These are phyloP conservation scores for Aphelinus certus DNA, from an alignment of 1,140 invertebrate species.

Conservation along the genomic window DNA sequence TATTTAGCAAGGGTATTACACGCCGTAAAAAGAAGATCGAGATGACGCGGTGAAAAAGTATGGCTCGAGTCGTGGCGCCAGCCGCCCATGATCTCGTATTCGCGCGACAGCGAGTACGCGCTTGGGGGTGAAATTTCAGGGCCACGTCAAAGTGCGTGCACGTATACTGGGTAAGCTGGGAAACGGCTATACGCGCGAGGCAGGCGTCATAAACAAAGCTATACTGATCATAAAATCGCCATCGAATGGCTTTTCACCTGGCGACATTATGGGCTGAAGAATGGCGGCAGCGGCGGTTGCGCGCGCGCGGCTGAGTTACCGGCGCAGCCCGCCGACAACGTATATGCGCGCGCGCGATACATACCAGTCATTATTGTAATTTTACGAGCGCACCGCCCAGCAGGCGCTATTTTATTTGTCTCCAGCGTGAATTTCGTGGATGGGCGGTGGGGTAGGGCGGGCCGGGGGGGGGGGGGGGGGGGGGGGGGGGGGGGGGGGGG, in stretches of 20 bases:
- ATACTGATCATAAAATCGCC: conserved; percentile 20
- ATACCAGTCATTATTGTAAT: conserved; percentile 25
- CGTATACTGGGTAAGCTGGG: conserved; percentile 5
- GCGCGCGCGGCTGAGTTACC: too few species aligned
- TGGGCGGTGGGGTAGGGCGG: too few species aligned
- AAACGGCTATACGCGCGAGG: conserved; percentile 6
- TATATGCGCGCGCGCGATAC: not conserved
- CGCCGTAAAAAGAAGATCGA: not conserved
- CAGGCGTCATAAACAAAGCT: conserved; percentile 14
- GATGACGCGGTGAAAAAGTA: not conserved
- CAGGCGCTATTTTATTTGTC: conserved; percentile 29
- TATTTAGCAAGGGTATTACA: conserved; percentile 25
- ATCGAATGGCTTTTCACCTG: conserved; percentile 16
- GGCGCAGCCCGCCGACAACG: not conserved
- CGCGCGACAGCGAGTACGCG: conserved; percentile 18
- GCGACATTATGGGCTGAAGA: not conserved
- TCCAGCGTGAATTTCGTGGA: conserved; percentile 7
- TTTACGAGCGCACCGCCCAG: not conserved
- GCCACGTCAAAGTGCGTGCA: conserved; percentile 7
- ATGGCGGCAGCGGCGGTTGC: too few species aligned
- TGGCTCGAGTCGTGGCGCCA: conserved; percentile 6
- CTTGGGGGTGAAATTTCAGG: conserved; percentile 22
- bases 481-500: too few species aligned
- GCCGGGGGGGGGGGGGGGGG: too few species aligned
- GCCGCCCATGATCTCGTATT: conserved; percentile 23